phyloP scores from a whole-genome alignment of 2,113 vertebrate species.

The Formicarius rufipectus region DNA sequence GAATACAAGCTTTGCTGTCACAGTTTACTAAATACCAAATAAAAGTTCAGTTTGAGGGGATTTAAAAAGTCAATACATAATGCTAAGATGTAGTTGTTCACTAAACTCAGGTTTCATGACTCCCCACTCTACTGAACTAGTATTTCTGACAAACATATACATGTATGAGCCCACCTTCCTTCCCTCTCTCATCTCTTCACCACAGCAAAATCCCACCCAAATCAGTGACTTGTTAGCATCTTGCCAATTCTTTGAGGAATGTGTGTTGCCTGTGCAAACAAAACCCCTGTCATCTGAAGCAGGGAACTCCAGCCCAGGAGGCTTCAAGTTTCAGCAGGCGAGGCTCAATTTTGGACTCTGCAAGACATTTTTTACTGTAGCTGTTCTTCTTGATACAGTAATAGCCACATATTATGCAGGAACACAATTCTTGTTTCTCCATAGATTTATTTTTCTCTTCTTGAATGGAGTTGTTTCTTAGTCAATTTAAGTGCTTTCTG shows the following conservation, averaged over 20 bases:
- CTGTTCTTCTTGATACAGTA: not conserved
- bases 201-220: not conserved
- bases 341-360: not conserved
- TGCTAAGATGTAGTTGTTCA: not conserved
- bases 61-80: not conserved
- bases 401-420: not conserved
- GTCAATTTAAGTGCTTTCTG: not conserved
- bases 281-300: not conserved
- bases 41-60: not conserved
- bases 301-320: not conserved
- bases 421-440: not conserved
- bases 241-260: not conserved
- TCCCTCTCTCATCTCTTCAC: not conserved
- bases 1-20: not conserved
- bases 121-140: not conserved
- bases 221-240: not conserved
- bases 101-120: not conserved
- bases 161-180: not conserved
- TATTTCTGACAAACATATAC: not conserved
- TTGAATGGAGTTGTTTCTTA: not conserved
- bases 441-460: not conserved
- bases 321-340: slow-evolving; percentile 31
- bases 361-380: not conserved
- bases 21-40: not conserved
- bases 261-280: not conserved